Base-by-base conservation (phyloP, 2,797 vertebrate species). In the Dicrostonyx torquatus region DNA sequence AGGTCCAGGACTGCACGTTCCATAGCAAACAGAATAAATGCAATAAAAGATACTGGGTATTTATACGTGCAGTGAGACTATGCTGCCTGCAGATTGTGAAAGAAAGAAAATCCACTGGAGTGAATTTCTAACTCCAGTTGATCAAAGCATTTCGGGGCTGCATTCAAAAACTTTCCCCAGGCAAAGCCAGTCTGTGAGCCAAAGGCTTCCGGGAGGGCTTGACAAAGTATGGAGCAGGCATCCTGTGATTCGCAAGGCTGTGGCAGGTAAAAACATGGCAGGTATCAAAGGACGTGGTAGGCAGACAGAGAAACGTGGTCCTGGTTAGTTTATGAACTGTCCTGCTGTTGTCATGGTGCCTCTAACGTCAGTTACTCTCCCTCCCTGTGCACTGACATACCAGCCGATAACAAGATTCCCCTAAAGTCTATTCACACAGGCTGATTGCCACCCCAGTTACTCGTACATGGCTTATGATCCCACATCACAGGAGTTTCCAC, bases 121-220 rank as follows among this genome's bases (percentile, higher is more conserved):
- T 70, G 76, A 58, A 20, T n/a, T 92, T 24, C 34, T 31, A 84
- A 94, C 90, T 37, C 53, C 29, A 64, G 34, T 66, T 94, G 87
- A 64, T 79, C 24, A 45, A 91, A 94, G n/a, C 34, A 89, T 91
- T 80, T 22, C 8, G 86, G 76, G 45, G 2, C 37, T 94, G 75
- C n/a, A 66, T 60, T 4, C 31, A 73, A 76, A 86, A 72, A 45
- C 45, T 37, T 80, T 90, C 43, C 79, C 17, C 20, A 58, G 5
- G 55, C 6, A 87, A 80, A 94, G 77, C 2, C 13, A 40, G 4
- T 70, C 13, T 6, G 13, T 84, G 45, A 87, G 22, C 60, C 12
- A 4, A 14, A 6, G 79, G 78, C 45, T 13, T 64, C 10, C 4
- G 18, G 9, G 0, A 37, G 10, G 50, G 2, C 0, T 29, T 87